Conservation (phyloP, 2,113 vertebrate genomes). For the Phycodurus eques region DNA sequence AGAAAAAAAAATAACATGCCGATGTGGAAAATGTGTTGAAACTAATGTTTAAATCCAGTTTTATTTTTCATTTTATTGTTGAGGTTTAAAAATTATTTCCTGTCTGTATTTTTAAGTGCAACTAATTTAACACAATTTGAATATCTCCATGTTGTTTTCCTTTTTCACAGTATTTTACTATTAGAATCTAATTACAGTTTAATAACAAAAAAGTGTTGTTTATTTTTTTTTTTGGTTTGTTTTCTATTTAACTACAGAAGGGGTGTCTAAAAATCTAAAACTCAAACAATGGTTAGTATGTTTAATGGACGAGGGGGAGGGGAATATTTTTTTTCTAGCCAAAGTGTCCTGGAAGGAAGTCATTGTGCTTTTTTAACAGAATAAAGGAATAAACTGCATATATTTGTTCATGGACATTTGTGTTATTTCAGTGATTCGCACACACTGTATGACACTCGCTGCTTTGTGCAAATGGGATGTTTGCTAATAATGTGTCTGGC, state of each 20-base stretch:
- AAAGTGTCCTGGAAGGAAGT: slow-evolving; percentile 68
- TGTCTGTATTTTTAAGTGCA: slow-evolving; percentile 62
- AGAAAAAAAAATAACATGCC: slow-evolving; percentile 8
- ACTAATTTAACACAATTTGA: slow-evolving; percentile 55
- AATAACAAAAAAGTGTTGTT: slow-evolving; percentile 42
- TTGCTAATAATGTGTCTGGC: slow-evolving; percentile 24
- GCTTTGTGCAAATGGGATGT: slow-evolving; percentile 22
- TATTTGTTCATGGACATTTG: slow-evolving; percentile 28
- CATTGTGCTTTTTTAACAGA: slow-evolving; percentile 73
- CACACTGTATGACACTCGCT: neutral
- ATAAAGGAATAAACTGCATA: slow-evolving; percentile 64
- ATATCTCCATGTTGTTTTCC: slow-evolving; percentile 46
- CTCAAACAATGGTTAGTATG: slow-evolving; percentile 42
- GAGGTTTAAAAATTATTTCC: slow-evolving; percentile 32
- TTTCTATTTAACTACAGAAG: slow-evolving; percentile 23
- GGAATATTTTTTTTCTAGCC: slow-evolving; percentile 71
- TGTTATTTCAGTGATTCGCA: neutral
- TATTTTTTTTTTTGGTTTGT: slow-evolving; percentile 3
- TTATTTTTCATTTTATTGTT: slow-evolving; percentile 44
- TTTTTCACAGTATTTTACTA: slow-evolving; percentile 56
- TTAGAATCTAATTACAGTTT: slow-evolving; percentile 45
- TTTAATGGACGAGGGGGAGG: slow-evolving; percentile 40
- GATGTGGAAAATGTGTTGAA: slow-evolving; percentile 55
- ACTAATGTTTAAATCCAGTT: slow-evolving; percentile 50
- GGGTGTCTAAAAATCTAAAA: slow-evolving; percentile 49